Conservation (phyloP, 1,140 invertebrate species). For the Latrodectus geometricus region DNA sequence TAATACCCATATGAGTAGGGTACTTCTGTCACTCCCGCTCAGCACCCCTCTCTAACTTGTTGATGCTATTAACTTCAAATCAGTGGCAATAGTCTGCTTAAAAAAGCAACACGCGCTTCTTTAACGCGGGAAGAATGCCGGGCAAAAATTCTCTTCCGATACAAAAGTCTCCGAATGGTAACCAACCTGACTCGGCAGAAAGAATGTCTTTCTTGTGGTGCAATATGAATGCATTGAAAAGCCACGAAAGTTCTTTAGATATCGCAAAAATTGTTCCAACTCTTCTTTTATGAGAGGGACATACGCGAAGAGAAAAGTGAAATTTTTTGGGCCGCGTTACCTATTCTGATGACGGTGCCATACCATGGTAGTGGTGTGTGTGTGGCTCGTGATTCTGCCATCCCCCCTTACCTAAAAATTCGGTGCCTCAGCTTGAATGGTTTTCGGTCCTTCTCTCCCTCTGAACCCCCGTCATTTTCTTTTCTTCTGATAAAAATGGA, state of each 20-base stretch:
- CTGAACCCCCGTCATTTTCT: not conserved
- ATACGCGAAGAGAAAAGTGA: not conserved
- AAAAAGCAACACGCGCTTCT: constrained; percentile 3
- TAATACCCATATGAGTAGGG: not conserved
- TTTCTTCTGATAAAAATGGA: not conserved
- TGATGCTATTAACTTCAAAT: constrained; percentile 49
- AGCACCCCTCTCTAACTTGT: not conserved
- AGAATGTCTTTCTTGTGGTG: not conserved
- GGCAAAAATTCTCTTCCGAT: not conserved
- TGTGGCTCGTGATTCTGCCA: not conserved
- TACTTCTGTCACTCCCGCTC: not conserved
- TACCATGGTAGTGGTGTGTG: not conserved
- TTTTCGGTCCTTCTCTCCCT: not conserved
- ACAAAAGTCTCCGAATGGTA: not conserved
- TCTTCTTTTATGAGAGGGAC: not conserved
- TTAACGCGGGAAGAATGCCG: not conserved
- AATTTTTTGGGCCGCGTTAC: not conserved
- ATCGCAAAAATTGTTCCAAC: not conserved
- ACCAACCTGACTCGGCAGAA: constrained; percentile 1
- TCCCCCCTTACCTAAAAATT: not conserved
- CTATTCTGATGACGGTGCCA: not conserved
- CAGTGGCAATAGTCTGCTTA: constrained; percentile 14
- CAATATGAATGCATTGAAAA: not conserved
- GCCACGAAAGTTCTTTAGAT: not conserved
- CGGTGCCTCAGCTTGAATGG: not conserved